Evolutionary conservation across 2,888 invertebrate species (phyloP).

Genomic region (Dilophus febrilis): DNA sequence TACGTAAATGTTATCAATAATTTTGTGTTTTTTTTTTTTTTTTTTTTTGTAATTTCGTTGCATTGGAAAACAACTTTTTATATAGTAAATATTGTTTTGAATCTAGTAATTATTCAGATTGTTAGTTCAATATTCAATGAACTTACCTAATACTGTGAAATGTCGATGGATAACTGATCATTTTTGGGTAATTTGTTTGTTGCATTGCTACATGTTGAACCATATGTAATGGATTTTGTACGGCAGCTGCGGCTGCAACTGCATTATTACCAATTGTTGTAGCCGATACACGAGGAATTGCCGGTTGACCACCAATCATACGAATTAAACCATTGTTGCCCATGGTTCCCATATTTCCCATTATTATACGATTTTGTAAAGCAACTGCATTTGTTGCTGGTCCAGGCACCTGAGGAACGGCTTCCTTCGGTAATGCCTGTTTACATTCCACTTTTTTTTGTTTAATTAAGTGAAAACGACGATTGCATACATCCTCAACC

Average conservation of each 20-base stretch:
- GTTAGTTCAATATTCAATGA: no score
- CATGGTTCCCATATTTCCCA: constrained; percentile 57
- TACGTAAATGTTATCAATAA: no score
- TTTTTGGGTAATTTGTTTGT: constrained; percentile 27
- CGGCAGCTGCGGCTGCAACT: constrained; percentile 31
- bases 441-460: constrained; percentile 85
- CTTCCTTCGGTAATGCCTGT: constrained; percentile 82
- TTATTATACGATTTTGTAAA: constrained; percentile 48
- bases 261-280: constrained; percentile 28
- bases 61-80: no score
- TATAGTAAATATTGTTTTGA: no score
- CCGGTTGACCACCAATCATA: constrained; percentile 33
- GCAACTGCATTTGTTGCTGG: constrained; percentile 46
- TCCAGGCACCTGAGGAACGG: no score
- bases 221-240: constrained; percentile 23
- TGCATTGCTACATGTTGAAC: constrained; percentile 14
- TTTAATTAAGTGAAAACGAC: constrained; percentile 83
- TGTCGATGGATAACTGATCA: constrained; percentile 42
- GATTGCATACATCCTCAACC: constrained; percentile 83
- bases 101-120: no score
- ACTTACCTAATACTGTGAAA: constrained; percentile 29
- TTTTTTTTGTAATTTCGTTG: no score
- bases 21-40: no score
- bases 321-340: no score
- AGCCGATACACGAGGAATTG: constrained; percentile 30